These are phyloP conservation scores for Myiozetetes cayanensis DNA, from an alignment of 2,113 vertebrate genomes.

Conservation along the genomic window DNA sequence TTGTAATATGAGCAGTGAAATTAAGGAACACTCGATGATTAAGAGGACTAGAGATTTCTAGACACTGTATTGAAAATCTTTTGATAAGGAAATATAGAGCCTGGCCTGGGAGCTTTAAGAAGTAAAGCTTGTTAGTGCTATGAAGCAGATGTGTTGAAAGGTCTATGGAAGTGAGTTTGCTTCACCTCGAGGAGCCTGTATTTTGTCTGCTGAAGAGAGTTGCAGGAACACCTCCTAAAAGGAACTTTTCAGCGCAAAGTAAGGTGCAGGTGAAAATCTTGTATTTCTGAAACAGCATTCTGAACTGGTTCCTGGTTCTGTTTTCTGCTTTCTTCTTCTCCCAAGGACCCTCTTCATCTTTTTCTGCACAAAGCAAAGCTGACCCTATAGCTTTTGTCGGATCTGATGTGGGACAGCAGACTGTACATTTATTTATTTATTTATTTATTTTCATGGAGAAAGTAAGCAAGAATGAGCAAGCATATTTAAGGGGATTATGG, in stretches of 20 bases:
- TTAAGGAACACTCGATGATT: not conserved
- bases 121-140: not conserved
- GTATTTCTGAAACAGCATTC: not conserved
- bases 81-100: not conserved
- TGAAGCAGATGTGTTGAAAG: not conserved
- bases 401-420: not conserved
- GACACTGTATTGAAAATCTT: not conserved
- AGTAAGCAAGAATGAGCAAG: not conserved
- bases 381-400: not conserved
- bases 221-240: not conserved
- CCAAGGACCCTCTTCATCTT: not conserved
- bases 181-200: not conserved
- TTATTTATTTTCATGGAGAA: not conserved
- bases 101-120: not conserved
- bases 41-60: not conserved
- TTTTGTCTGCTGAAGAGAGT: not conserved
- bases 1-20: not conserved
- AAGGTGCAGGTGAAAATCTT: not conserved
- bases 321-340: not conserved
- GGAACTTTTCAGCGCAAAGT: not conserved
- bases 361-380: not conserved
- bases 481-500: not conserved
- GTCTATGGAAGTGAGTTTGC: not conserved
- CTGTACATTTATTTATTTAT: not conserved
- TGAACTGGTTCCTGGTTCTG: not conserved